These are phyloP conservation scores for Diadophis punctatus DNA, from an alignment of 2,113 vertebrate genomes.

Conservation along the genomic window DNA sequence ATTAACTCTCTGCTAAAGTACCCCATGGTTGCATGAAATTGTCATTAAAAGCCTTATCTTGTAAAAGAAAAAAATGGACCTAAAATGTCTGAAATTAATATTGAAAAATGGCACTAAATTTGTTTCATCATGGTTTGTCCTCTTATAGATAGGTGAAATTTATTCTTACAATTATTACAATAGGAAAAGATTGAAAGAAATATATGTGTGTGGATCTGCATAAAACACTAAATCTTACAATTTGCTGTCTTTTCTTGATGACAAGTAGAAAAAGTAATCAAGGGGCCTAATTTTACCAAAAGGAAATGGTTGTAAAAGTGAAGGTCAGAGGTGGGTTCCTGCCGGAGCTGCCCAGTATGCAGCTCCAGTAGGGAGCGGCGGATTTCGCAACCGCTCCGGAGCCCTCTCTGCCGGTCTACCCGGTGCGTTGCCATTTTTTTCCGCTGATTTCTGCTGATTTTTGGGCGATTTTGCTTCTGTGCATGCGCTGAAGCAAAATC, in stretches of 20 bases:
- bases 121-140: background rate
- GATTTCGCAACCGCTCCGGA: no score
- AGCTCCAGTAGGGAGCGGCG: no score
- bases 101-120: background rate
- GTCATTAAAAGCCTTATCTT: background rate
- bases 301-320: background rate
- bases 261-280: background rate
- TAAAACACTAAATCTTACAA: constrained; percentile 26
- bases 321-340: no score
- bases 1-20: background rate
- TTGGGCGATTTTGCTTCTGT: no score
- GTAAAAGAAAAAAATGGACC: background rate
- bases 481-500: no score
- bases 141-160: background rate
- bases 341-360: no score
- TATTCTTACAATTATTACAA: background rate
- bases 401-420: no score
- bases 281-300: background rate
- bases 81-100: background rate
- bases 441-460: no score
- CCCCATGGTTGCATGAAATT: background rate
- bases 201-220: background rate
- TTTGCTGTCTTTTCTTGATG: background rate
- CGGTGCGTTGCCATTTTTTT: no score
- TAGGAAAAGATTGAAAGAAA: constrained; percentile 20